Evolutionary conservation across 2,797 vertebrate genomes (phyloP), one percentile per base, ranked within the genome.

Genomic region (Thripadectes ignobilis): DNA sequence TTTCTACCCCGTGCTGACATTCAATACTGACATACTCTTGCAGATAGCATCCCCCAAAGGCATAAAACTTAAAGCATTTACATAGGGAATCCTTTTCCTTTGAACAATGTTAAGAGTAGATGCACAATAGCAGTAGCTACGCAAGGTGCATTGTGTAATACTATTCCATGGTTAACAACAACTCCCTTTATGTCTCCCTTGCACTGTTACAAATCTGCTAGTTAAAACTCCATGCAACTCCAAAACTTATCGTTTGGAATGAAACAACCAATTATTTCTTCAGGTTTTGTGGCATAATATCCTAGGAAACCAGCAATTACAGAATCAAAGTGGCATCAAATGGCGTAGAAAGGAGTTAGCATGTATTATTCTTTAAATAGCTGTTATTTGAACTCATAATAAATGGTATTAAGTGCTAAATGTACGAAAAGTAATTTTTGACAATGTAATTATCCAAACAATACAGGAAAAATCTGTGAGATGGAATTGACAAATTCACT

Each of bases 231-330:
- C 39, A 63, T 96, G 96, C 97, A 95, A 81, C 97, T 97, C 91
- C 96, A 89, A 97, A 97, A 95, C 76, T 93, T 96, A 98, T 98
- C 98, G 98, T 98, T 97, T 98, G 97, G 91, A 97, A 95, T 76
- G 97, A 98, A 98, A 98, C 97, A 98, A 97, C 93, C 97, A 98
- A 98, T 98, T 98, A 98, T 97, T 98, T 96, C 93, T 98, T 98
- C 98, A 98, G 96, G 96, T 98, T 98, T 96, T 97, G 98, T 98
- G 98, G 97, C 98, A 98, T 98, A 98, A 98, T 98, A 98, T 97
- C 98, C 97, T 97, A 97, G 97, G 97, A 98, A 98, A 98, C 98
- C 97, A 75, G 97, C 97, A 98, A 98, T 98, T 98, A 98, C 95
- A 96, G 97, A 98, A 98, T 98, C 97, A 97, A 96, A 97, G 96